phyloP scores from a whole-genome alignment of 1,140 invertebrate species.

The Holcopasites calliopsidis region DNA sequence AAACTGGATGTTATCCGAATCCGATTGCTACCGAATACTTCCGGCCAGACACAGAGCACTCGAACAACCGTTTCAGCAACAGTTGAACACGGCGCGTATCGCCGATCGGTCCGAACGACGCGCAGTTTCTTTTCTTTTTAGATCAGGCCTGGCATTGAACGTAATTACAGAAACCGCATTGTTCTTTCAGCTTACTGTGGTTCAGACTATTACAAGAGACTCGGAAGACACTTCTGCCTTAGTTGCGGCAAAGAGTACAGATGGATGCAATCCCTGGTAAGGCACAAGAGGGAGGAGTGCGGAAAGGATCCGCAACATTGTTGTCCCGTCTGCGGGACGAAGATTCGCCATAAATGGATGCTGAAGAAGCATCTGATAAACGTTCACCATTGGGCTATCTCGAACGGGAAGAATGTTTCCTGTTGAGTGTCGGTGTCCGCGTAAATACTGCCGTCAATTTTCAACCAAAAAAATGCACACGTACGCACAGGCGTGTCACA shows the following conservation, averaged over 20 bases:
- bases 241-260: constrained; percentile 79
- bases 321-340: constrained; percentile 71
- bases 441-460: neutral
- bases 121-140: too few species aligned
- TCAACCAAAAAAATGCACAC: neutral
- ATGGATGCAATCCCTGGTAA: constrained; percentile 78
- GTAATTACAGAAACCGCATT: constrained; percentile 42
- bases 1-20: too few species aligned
- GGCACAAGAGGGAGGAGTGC: constrained; percentile 80
- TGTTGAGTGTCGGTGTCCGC: too few species aligned
- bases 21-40: too few species aligned
- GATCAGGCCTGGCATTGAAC: constrained; percentile 6
- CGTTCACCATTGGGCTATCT: constrained; percentile 60
- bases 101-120: too few species aligned
- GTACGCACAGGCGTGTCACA: too few species aligned
- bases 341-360: constrained; percentile 75
- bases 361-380: constrained; percentile 73
- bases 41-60: too few species aligned
- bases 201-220: constrained; percentile 69
- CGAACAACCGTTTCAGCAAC: too few species aligned
- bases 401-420: constrained; percentile 41
- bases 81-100: neutral
- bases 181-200: constrained; percentile 62
- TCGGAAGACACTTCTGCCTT: constrained; percentile 70
- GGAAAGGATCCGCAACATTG: constrained; percentile 74